Evolutionary conservation across 2,113 vertebrate species (phyloP), one percentile per base, ranked within the genome.

Genomic region (Clupea harengus): DNA sequence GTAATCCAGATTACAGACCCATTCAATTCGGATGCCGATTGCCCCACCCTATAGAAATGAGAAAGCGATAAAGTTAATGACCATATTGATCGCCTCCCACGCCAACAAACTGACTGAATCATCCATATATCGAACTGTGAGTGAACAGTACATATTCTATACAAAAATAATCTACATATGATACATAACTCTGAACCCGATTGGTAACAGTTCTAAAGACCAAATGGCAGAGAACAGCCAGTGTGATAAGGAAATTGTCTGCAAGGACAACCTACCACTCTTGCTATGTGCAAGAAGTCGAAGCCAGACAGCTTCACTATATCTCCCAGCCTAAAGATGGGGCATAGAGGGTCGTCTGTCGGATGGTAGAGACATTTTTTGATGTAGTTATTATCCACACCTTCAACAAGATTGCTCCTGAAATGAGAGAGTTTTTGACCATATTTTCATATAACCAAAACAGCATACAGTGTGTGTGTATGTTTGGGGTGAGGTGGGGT

Each of bases 321-420:
- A 52, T 99, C 96, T 86, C 97, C 96, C 15, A 99, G 92, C 86
- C 86, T 94, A 91, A 99, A 99, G 85, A 99, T 95, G 0, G 98
- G 98, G 80, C 98, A 99, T 13, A 98, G 89, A 0, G 97, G 95
- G 54, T 94, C 90, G 0, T 83, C 52, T 6, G 52, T 78, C 78
- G 95, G 96, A 90, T 98, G 78, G 6, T 96, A 94, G 44, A 95
- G 88, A 85, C 98, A 99, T 0, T 80, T 93, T 82, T 52, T 95
- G 89, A 99, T 91, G 89, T 97, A 96, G 2, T 3, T 25, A 0
- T 25, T 81, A 80, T 95, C 92, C 32, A 99, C 89, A 0, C 88
- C 90, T 84, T 99, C 97, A 57, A 99, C 97, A 85, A 99, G 91
- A 92, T 99, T 99, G 92, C 95, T 96, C 89, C 98, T 99, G 87